These are phyloP conservation scores for Pristionchus arcanus DNA, from an alignment of 2,888 invertebrate species.

Conservation along the genomic window DNA sequence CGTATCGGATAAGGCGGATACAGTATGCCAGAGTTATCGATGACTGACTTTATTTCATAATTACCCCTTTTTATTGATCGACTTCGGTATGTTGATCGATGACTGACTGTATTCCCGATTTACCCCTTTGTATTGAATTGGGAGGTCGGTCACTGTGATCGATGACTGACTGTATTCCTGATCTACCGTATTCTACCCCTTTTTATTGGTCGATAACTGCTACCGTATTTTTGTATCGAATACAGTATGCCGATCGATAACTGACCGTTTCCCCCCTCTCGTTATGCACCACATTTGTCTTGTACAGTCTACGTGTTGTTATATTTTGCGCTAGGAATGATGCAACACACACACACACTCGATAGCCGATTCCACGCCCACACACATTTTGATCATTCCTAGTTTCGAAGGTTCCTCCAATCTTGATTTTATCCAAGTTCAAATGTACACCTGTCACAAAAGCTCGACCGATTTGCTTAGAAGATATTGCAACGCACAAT, in stretches of 20 bases:
- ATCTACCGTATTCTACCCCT: too few species aligned
- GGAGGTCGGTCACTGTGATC: too few species aligned
- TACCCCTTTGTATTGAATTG: too few species aligned
- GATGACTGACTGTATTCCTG: too few species aligned
- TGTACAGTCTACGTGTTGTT: slow-evolving; percentile 19
- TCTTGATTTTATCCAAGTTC: neutral
- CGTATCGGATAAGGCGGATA: slow-evolving; percentile 59
- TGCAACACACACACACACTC: neutral
- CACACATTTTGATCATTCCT: slow-evolving; percentile 4
- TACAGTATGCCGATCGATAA: too few species aligned
- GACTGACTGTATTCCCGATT: too few species aligned
- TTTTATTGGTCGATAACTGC: too few species aligned
- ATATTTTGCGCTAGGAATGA: slow-evolving; percentile 30
- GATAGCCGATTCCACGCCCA: neutral
- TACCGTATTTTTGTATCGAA: too few species aligned
- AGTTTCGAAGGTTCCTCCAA: neutral
- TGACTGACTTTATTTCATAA: neutral
- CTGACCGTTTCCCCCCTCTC: neutral
- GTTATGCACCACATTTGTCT: slow-evolving; percentile 12
- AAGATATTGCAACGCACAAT: neutral
- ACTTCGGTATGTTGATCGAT: too few species aligned
- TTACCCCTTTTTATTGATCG: too few species aligned
- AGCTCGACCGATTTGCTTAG: neutral
- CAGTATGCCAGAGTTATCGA: neutral
- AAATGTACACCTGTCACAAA: neutral